Evolutionary conservation across 2,113 vertebrate species (phyloP), one percentile per base, ranked within the genome.

Genomic region (Saimiri boliviensis): DNA sequence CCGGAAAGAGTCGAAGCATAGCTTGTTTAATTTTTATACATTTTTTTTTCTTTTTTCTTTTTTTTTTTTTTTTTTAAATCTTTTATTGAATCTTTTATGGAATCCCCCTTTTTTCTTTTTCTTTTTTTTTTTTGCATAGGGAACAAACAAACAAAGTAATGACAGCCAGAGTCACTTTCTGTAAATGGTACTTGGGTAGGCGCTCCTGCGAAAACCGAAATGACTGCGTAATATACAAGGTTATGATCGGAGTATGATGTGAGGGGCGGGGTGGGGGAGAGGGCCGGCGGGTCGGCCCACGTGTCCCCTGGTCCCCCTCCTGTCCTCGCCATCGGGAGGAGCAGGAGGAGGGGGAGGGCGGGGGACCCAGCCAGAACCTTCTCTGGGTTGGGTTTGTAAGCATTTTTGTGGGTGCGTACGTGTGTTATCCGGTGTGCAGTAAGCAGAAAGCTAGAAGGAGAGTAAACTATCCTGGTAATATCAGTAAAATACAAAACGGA

Each of bases 1-100:
- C 86, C 97, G 30, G 88, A 8, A 90, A 97, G 98, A 98, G 98
- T 99, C 98, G 97, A 99, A 99, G 99, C 99, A 99, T 99, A 99
- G 98, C 99, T 99, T 99, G 98, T 99, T 99, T 99, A 99, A 99
- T 99, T 97, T 99, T 98, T 98, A 99, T 98, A 98, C 98, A 95
- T 97, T 98, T 98, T 63, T 98, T 63, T 97, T 37, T 79, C 83
- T 96, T 92, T 63, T 98, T 45, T 98, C 97, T 97, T 45, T 95
- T 98, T 98, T 97, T 92, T 56, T 98, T 47, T 98, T 96, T 97
- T 45, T 95, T 96, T 52, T 17, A 6, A 52, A 98, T 96, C 98
- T 97, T 98, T 94, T 98, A 96, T 97, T 97, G 79, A 93, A 91
- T 96, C 92, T 96, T 94, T 97, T 97, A 94, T 60, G 93, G 96